A percentile compares a stretch with the other conserved stretches of the same genome.
phyloP scores from a whole-genome alignment of 1,140 invertebrate genomes.

The Xylocopa sonorina region DNA sequence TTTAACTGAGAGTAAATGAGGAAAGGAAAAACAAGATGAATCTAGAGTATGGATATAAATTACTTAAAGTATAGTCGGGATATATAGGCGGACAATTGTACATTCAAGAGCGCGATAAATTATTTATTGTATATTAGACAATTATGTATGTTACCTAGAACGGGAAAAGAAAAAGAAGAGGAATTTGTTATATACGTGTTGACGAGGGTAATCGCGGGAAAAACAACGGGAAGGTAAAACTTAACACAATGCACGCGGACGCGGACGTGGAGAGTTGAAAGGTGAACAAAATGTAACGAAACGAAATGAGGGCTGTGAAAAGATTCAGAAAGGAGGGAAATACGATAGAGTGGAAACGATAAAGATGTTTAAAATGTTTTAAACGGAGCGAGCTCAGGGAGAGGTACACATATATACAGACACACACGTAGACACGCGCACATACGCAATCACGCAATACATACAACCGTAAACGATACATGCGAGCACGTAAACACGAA shows the following conservation, averaged over 20 bases:
- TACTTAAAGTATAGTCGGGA: constrained; percentile 67
- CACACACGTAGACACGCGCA: constrained; percentile 2
- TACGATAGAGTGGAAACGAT: constrained; percentile 32
- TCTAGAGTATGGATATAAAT: constrained; percentile 74
- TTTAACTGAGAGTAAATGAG: constrained; percentile 41
- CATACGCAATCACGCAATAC: neutral
- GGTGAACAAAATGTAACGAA: constrained; percentile 56
- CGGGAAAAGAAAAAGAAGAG: constrained; percentile 9
- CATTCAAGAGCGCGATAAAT: constrained; percentile 75
- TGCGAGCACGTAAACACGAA: constrained; percentile 9
- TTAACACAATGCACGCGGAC: constrained; percentile 9
- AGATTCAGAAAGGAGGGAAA: constrained; percentile 59
- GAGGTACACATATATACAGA: constrained; percentile 69
- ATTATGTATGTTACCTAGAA: constrained; percentile 64
- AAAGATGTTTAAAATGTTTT: constrained; percentile 56
- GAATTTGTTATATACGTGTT: constrained; percentile 63
- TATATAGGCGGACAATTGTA: constrained; percentile 73
- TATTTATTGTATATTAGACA: constrained; percentile 80
- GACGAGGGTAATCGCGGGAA: constrained; percentile 43
- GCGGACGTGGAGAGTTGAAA: constrained; percentile 53
- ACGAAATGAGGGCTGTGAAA: constrained; percentile 81
- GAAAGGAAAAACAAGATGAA: constrained; percentile 41
- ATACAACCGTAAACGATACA: too few relatives aligned
- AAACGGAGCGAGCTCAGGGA: constrained; percentile 75
- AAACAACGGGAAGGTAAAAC: constrained; percentile 19